Evolutionary conservation across 2,888 invertebrate species (phyloP), one percentile per base, ranked within the genome.

Genomic region (Bibio marci): DNA sequence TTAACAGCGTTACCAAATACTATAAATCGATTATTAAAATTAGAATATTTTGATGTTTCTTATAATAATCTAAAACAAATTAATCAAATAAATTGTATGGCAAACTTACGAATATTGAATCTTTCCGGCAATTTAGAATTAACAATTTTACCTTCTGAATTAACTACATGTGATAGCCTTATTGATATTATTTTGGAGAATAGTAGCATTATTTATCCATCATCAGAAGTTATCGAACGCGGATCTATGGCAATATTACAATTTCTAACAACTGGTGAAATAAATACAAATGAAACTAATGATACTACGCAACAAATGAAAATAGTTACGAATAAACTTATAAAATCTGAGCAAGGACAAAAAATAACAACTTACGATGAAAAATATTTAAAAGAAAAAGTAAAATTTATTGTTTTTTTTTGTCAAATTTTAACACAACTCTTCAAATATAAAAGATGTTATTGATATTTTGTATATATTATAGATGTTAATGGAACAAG

Each of bases 21-120:
- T 45, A 69, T 87, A 51, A 70, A 74, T 48, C 60, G 64, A 43
- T 62, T 86, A 49, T 62, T 62, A 45, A 68, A 69, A 46, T 65
- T 87, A 45, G 67, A 69, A 56, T 62, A 76, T 46, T 62, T 86
- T 43, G 74, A 85, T 67, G 59, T 78, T 27, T 77, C 82, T 25
- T 66, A 69, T 49, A 87, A 87, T 62, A 66, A 65, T 48, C 60
- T 86, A 36, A 72, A 67, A 53, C 58, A 58, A 43, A 58, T 52
- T 39, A 46, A 46, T 30, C 46, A 46, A 44, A 45, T 52, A 33
- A 48, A 45, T 39, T 50, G 46, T 27, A 62, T 85, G 47, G 66
- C 62, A 46, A 66, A 63, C 45, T 63, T 86, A 40, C 67, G 64
- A 45, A 67, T 63, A 47, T 59, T 85, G 30, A 70, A 73, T 51